Percentiles rank a stretch among this genome's conserved stretches.
These are phyloP conservation scores for Tyria jacobaeae DNA, from an alignment of 2,888 invertebrate species.

Conservation along the genomic window DNA sequence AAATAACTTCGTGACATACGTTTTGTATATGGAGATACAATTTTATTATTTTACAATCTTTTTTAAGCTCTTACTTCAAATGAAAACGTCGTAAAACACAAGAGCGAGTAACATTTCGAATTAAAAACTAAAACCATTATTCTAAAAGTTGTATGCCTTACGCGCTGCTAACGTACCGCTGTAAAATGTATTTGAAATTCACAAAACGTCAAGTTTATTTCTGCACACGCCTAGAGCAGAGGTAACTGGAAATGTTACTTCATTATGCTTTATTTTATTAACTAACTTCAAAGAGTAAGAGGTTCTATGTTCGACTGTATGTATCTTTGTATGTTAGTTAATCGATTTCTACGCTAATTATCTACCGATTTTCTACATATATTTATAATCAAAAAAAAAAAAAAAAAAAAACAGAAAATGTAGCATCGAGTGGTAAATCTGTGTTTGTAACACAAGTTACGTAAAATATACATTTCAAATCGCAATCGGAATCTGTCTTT, in stretches of 20 bases:
- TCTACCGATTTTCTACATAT: no score
- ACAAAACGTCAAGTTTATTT: slow-evolving; percentile 6
- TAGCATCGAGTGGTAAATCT: no score
- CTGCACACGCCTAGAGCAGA: background rate
- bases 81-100: background rate
- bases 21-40: background rate
- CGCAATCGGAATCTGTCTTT: background rate
- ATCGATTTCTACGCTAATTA: no score
- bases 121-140: slow-evolving; percentile 5
- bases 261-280: no score
- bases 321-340: no score
- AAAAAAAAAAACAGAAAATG: no score
- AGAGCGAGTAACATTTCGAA: background rate
- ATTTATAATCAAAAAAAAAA: no score
- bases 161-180: background rate
- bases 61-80: background rate
- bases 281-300: no score
- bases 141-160: background rate
- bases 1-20: background rate
- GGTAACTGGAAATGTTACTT: background rate
- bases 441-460: no score
- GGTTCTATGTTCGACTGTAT: no score
- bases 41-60: background rate
- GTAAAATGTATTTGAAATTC: slow-evolving; percentile 3
- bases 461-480: slow-evolving; percentile 3